A percentile compares a stretch with the other conserved stretches of the same genome.
These are phyloP conservation scores for Harpagoxenus sublaevis DNA, from an alignment of 2,888 invertebrate genomes.

Conservation along the genomic window DNA sequence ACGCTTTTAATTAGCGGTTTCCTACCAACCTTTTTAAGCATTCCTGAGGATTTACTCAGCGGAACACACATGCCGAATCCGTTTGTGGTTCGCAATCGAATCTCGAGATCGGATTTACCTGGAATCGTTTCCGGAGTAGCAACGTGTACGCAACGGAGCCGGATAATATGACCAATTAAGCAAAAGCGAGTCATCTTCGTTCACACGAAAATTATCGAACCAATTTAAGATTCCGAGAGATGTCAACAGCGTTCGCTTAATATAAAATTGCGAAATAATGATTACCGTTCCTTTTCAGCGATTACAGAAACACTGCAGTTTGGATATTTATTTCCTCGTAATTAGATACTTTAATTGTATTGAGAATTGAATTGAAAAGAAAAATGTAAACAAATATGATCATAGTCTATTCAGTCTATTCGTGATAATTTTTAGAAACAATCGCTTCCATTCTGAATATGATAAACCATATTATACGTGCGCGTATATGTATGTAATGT, in stretches of 20 bases:
- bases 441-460: neutral
- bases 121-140: slow-evolving; percentile 43
- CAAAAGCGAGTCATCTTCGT: slow-evolving; percentile 55
- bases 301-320: neutral
- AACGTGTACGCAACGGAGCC: slow-evolving; percentile 32
- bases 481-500: too few species aligned
- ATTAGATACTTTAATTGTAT: neutral
- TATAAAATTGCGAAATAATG: slow-evolving; percentile 8
- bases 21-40: slow-evolving; percentile 24
- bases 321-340: neutral
- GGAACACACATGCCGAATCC: slow-evolving; percentile 35
- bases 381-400: neutral
- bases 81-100: slow-evolving; percentile 47
- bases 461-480: neutral
- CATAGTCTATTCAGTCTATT: too few species aligned
- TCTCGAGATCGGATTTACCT: slow-evolving; percentile 42
- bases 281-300: neutral
- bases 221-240: slow-evolving; percentile 12
- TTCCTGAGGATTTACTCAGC: slow-evolving; percentile 41
- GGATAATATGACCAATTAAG: slow-evolving; percentile 3
- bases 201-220: slow-evolving; percentile 41
- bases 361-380: neutral
- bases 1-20: slow-evolving; percentile 45
- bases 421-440: neutral
- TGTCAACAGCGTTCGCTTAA: neutral